Evolutionary conservation across 2,113 vertebrate genomes (phyloP).

Genomic region (Oreochromis tanganicae): DNA sequence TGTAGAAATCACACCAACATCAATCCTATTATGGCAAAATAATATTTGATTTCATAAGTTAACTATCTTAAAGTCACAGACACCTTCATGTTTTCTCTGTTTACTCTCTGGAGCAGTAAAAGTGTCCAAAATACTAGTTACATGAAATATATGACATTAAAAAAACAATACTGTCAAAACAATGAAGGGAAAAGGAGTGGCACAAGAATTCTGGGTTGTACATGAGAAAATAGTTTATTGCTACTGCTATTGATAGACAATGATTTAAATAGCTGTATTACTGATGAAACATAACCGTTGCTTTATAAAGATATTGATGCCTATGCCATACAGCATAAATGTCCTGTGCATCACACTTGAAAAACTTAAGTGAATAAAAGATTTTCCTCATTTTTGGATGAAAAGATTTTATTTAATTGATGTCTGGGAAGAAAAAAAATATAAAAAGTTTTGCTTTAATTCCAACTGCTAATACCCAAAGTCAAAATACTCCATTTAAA

Average conservation of each 20-base stretch:
- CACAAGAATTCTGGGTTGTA: background rate
- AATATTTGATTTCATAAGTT: background rate
- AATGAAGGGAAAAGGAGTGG: background rate
- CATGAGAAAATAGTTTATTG: background rate
- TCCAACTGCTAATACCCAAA: background rate
- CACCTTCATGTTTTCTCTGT: background rate
- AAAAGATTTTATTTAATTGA: background rate
- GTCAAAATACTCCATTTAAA: background rate
- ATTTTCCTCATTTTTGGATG: background rate
- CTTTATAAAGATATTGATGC: background rate
- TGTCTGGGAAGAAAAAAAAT: background rate
- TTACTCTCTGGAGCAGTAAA: background rate
- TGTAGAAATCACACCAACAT: background rate
- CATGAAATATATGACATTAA: background rate
- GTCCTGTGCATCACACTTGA: background rate
- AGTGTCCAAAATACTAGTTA: background rate
- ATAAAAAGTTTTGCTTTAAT: background rate
- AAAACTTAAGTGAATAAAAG: background rate
- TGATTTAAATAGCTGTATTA: background rate
- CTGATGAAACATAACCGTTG: background rate
- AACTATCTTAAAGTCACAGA: background rate
- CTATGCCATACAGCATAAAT: fast-evolving
- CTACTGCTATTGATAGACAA: background rate
- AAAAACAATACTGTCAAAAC: background rate
- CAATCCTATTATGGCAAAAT: background rate